Percentiles rank a stretch among this genome's conserved stretches.
phyloP scores from a whole-genome alignment of 2,888 invertebrate species.

The Mimas tiliae region DNA sequence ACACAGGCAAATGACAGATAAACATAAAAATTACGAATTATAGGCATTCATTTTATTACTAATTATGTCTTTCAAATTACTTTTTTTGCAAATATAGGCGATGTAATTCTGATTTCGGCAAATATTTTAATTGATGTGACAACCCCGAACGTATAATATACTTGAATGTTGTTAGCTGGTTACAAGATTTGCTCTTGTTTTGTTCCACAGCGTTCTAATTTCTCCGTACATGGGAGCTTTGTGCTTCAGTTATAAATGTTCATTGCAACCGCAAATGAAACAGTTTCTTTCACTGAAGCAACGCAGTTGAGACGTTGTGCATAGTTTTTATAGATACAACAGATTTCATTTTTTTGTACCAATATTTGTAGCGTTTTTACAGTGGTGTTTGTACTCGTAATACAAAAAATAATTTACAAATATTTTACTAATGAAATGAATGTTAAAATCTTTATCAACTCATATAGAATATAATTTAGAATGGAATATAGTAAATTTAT shows the following conservation, averaged over 20 bases:
- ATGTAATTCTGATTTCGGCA: too few relatives aligned
- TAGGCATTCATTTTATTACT: too few relatives aligned
- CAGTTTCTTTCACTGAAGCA: not conserved
- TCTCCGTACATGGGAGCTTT: not conserved
- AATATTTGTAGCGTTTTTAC: not conserved
- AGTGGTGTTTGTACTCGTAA: too few relatives aligned
- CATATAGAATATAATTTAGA: too few relatives aligned
- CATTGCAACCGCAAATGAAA: constrained; percentile 17
- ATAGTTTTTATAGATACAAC: not conserved
- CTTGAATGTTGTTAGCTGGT: constrained; percentile 2
- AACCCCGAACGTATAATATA: not conserved
- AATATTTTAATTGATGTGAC: not conserved
- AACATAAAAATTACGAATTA: too few relatives aligned
- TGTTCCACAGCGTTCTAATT: not conserved
- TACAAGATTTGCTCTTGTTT: constrained; percentile 3
- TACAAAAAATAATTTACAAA: too few relatives aligned
- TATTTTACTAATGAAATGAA: too few relatives aligned
- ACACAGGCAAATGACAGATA: too few relatives aligned
- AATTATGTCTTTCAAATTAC: too few relatives aligned
- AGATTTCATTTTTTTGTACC: not conserved
- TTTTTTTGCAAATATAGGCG: too few relatives aligned
- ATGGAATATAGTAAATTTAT: too few relatives aligned
- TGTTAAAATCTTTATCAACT: too few relatives aligned
- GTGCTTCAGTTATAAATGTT: not conserved
- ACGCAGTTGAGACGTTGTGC: not conserved